phyloP scores from a whole-genome alignment of 2,888 invertebrate genomes.

The Tenthredo distinguenda region DNA sequence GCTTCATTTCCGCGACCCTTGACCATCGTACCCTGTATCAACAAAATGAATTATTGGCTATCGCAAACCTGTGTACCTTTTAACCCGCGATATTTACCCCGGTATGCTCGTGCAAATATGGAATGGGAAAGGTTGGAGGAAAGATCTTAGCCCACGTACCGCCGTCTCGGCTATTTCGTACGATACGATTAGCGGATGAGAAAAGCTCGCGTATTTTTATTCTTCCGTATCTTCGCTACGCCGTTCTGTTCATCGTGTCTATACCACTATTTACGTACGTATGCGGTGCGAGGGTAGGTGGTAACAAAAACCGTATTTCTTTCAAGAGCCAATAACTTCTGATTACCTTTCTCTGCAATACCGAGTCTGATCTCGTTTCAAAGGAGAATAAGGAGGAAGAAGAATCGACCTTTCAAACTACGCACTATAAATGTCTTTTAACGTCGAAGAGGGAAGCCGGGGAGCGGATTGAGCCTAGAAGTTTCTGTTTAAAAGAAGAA shows the following conservation, averaged over 20 bases:
- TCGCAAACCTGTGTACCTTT: not conserved
- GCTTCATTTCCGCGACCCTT: conserved; percentile 21
- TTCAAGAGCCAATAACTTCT: conserved; percentile 33
- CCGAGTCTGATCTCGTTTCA: conserved; percentile 18
- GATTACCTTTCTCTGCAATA: conserved; percentile 17
- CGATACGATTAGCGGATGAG: conserved; percentile 8
- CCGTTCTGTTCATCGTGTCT: not conserved
- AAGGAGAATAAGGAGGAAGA: not conserved
- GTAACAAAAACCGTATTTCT: conserved; percentile 19
- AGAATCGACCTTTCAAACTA: conserved; percentile 31
- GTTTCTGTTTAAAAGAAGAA: not conserved
- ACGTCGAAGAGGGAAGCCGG: not conserved
- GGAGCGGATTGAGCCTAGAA: not conserved
- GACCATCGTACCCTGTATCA: not conserved
- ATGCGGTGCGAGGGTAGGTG: not conserved
- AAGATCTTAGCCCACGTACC: not conserved
- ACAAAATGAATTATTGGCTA: conserved; percentile 3
- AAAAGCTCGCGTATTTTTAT: not conserved
- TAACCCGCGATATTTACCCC: not conserved
- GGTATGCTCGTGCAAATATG: not conserved
- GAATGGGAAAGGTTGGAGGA: not conserved
- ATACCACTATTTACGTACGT: not conserved
- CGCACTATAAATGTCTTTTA: conserved; percentile 27
- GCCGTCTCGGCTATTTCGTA: not conserved
- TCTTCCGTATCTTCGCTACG: not conserved